phyloP scores from a whole-genome alignment of 2,888 invertebrate species.

The Panopea generosa region DNA sequence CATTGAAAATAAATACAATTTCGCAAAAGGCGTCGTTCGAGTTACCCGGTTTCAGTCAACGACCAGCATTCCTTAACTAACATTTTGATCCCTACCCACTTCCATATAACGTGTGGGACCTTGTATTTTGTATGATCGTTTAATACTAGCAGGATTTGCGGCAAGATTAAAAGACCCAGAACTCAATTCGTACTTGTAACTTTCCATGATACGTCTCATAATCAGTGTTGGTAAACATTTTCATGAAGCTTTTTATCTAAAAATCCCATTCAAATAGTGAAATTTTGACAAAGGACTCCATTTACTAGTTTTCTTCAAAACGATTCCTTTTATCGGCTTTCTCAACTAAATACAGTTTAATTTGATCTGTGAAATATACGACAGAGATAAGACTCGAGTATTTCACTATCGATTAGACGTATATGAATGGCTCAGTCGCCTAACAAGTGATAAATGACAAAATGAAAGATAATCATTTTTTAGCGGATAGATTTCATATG shows the following conservation, averaged over 20 bases:
- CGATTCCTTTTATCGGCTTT: conserved; percentile 42
- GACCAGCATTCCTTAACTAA: no score
- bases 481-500: neutral
- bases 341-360: conserved; percentile 31
- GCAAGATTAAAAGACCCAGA: conserved; percentile 40
- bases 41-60: no score
- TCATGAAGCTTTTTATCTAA: conserved; percentile 41
- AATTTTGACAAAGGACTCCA: conserved; percentile 34
- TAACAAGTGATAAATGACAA: conserved; percentile 37
- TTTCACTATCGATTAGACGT: conserved; percentile 33
- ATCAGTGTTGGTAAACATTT: conserved; percentile 51
- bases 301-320: conserved; percentile 17
- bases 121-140: conserved; percentile 36
- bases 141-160: conserved; percentile 30
- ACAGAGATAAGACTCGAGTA: conserved; percentile 28
- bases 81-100: no score
- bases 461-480: conserved; percentile 35
- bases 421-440: conserved; percentile 28
- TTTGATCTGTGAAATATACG: conserved; percentile 41
- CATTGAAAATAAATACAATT: no score
- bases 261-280: conserved; percentile 35
- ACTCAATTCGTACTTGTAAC: conserved; percentile 39
- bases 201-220: conserved; percentile 34
- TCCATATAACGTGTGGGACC: conserved; percentile 16
- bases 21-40: no score